Percentiles rank a stretch among this genome's conserved stretches.
Conservation (phyloP, 1,140 invertebrate species). For the Orchestia grillus region DNA sequence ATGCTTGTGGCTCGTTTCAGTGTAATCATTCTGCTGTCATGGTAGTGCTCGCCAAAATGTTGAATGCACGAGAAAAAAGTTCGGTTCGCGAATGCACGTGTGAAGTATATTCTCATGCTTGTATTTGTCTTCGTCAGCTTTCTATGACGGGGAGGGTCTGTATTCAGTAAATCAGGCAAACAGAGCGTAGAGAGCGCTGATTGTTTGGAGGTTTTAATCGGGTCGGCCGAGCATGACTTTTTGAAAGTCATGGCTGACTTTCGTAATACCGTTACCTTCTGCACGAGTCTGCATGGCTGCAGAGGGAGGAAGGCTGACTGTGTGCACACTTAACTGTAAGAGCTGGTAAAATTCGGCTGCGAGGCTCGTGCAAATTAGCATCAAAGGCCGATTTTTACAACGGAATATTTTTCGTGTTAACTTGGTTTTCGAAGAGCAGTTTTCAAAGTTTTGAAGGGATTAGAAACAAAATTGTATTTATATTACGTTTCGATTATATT, state of each 20-base stretch:
- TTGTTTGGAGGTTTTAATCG: not conserved
- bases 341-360: not conserved
- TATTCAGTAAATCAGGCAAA: not conserved
- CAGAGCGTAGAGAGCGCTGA: not conserved
- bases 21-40: too few relatives aligned
- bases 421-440: not conserved
- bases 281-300: not conserved
- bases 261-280: not conserved
- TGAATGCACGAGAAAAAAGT: not conserved
- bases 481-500: not conserved
- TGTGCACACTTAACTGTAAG: not conserved
- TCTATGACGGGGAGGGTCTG: not conserved
- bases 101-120: not conserved
- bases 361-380: not conserved
- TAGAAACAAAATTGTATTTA: not conserved
- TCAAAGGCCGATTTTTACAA: not conserved
- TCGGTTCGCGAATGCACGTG: too few relatives aligned
- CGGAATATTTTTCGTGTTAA: not conserved
- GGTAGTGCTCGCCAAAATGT: not conserved
- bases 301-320: not conserved
- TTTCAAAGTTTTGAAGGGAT: not conserved
- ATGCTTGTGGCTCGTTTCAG: too few relatives aligned
- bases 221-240: not conserved
- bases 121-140: not conserved
- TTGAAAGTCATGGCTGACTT: not conserved